Evolutionary conservation across 2,113 vertebrate genomes (phyloP), one percentile per base, ranked within the genome.

Genomic region (Scopus umbretta): DNA sequence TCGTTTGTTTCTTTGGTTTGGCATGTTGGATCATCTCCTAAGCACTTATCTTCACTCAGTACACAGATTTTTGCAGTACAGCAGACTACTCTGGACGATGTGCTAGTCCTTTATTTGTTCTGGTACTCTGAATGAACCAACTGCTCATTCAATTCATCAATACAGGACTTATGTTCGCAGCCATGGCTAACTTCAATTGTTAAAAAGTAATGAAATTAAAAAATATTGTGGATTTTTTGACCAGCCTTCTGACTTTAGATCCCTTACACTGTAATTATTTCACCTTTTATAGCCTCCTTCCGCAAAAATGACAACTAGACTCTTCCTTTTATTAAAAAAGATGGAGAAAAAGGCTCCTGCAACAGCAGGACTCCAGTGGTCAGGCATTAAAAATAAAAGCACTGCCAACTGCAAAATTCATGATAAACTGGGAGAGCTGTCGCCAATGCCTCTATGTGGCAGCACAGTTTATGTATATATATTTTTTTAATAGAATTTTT

Each of bases 401-500:
- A 10, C 88, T 94, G 55, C 49, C 70, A 90, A 45, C 49, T 90
- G 92, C 74, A 92, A 76, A 91, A 94, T 53, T 81, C 30, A 47
- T 78, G 72, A 78, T 38, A 47, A 94, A 96, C 0, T 14, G 42
- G 20, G 66, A 80, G 71, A 90, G 82, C 71, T 90, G 58, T 66
- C 0, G 0, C 47, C 68, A 80, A 6, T 17, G 74, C 70, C n/a
- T n/a, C 81, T 38, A 6, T 42, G 43, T 75, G 81, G 85, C 78
- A 85, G 75, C 45, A 75, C 34, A 47, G 56, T 88, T 94, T 85
- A 87, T 32, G 42, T 49, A 30, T 38, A 52, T 58, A 29, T 40
- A 74, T 82, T 71, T 76, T 71, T 76, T 71, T 79, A 88, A 96
- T 17, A 70, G 42, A 67, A 90, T 88, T 94, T 94, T 88, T 80